These are phyloP conservation scores for Garrulus glandarius DNA, from an alignment of 2,797 vertebrate genomes.

Conservation along the genomic window DNA sequence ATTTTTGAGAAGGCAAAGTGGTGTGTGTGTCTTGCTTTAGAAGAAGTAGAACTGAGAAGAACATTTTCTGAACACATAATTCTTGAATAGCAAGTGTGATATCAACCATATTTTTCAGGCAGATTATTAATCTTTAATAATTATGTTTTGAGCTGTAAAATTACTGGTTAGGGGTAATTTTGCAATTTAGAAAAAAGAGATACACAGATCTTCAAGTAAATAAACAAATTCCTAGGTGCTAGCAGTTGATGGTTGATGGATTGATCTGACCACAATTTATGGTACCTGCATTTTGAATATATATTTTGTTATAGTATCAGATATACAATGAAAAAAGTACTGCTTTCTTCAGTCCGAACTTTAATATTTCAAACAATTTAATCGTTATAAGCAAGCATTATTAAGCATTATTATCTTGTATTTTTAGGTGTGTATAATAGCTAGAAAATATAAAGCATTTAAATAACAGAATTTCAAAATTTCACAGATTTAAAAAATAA, in stretches of 20 bases:
- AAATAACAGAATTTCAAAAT: neutral
- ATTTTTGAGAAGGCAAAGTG: neutral
- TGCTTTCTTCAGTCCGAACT: neutral
- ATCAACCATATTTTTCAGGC: neutral
- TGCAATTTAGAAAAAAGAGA: neutral
- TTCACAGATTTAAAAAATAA: neutral
- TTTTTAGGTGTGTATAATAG: neutral
- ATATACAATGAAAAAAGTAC: neutral
- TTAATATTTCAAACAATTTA: neutral
- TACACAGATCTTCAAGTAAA: neutral
- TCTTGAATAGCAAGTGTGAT: neutral
- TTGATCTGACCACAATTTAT: neutral
- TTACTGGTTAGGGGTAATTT: neutral
- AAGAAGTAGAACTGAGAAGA: neutral
- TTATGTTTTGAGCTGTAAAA: neutral
- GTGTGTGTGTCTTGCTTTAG: too few relatives aligned
- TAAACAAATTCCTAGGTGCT: neutral
- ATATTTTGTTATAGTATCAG: neutral
- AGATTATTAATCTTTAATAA: neutral
- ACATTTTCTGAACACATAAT: neutral
- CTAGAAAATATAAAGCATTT: neutral
- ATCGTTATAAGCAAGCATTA: fast-evolving
- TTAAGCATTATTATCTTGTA: neutral
- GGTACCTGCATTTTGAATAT: neutral
- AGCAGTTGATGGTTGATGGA: neutral